A percentile compares a stretch with the other conserved stretches of the same genome.
These are phyloP conservation scores for Seriola quinqueradiata DNA, from an alignment of 2,113 vertebrate genomes.

Conservation along the genomic window DNA sequence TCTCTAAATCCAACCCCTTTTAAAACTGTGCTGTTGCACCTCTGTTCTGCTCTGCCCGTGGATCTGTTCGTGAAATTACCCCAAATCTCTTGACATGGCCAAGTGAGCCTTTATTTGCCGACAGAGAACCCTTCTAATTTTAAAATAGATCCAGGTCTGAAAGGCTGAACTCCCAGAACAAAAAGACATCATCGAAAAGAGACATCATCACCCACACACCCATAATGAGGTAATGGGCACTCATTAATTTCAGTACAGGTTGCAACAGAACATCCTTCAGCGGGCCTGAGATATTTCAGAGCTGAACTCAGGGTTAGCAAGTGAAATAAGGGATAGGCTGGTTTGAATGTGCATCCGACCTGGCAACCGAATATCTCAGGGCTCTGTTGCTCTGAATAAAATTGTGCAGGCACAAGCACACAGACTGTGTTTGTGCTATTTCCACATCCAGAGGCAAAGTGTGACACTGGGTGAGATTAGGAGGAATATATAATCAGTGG, in stretches of 20 bases:
- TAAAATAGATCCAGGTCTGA: constrained; percentile 24
- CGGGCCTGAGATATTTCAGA: constrained; percentile 38
- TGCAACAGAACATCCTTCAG: constrained; percentile 43
- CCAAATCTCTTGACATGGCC: constrained; percentile 3
- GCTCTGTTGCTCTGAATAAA: constrained; percentile 35
- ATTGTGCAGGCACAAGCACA: constrained; percentile 1
- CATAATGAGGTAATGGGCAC: constrained; percentile 31
- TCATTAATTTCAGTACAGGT: constrained; percentile 55
- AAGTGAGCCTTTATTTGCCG: constrained; percentile 18
- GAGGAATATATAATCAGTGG: constrained; percentile 37
- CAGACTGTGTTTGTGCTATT: constrained; percentile 4
- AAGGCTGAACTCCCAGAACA: constrained; percentile 10
- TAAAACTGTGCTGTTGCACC: neutral
- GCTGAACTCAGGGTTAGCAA: constrained; percentile 37
- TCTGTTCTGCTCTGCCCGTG: neutral
- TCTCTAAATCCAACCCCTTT: constrained; percentile 19
- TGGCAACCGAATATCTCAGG: constrained; percentile 30
- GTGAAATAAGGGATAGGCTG: constrained; percentile 32
- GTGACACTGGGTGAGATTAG: constrained; percentile 30
- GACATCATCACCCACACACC: constrained; percentile 23
- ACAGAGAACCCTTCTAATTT: constrained; percentile 10
- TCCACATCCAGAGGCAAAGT: constrained; percentile 15
- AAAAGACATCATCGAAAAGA: constrained; percentile 28
- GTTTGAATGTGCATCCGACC: constrained; percentile 42
- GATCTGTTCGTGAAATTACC: constrained; percentile 17